Conservation (phyloP, 2,113 vertebrate species). For the Chaenocephalus aceratus region DNA sequence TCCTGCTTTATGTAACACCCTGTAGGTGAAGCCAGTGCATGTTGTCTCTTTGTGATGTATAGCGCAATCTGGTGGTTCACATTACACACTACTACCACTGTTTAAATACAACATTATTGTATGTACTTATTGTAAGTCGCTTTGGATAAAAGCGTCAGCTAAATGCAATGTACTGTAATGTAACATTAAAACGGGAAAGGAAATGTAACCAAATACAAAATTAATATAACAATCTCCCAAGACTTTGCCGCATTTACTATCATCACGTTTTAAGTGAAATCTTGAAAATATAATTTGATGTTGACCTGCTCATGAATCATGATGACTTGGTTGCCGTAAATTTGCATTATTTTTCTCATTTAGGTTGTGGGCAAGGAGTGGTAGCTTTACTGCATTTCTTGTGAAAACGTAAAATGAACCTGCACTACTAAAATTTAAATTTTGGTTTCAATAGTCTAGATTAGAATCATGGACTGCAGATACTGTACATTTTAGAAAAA, state of each 20-base stretch:
- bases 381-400: background rate
- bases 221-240: background rate
- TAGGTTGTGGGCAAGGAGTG: background rate
- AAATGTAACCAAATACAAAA: background rate
- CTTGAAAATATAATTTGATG: no score
- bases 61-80: conserved; percentile 39
- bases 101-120: background rate
- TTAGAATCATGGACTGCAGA: no score
- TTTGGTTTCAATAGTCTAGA: no score
- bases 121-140: no score
- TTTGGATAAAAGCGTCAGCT: no score
- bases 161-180: no score
- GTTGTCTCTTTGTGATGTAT: background rate
- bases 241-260: background rate
- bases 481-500: no score
- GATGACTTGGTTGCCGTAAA: background rate
- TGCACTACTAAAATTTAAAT: background rate
- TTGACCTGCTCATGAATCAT: no score
- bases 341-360: background rate
- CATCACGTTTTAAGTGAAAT: background rate
- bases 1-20: conserved; percentile 20
- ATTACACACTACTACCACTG: background rate
- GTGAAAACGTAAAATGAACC: background rate
- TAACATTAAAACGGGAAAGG: background rate
- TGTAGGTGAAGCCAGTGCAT: conserved; percentile 2